Evolutionary conservation across 2,888 invertebrate genomes (phyloP).

Genomic region (Leistus spinibarbis): DNA sequence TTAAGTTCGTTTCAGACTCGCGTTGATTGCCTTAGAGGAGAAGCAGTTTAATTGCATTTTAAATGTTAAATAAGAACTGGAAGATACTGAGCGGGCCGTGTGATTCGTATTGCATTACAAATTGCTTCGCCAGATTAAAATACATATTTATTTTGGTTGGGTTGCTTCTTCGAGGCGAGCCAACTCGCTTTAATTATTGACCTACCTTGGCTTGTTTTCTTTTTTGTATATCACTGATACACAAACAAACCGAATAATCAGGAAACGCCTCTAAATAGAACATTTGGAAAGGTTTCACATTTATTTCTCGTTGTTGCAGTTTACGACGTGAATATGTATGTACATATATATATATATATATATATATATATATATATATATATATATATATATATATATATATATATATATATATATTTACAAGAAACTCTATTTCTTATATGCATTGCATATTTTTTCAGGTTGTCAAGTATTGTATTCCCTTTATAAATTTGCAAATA

Average conservation of each 20-base stretch:
- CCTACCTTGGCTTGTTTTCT: background rate
- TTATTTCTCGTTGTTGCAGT: no score
- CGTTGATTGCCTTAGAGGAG: constrained; percentile 21
- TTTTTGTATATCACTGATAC: background rate
- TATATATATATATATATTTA: no score
- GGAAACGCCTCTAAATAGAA: background rate
- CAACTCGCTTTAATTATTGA: background rate
- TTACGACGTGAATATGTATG: no score
- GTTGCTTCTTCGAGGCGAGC: background rate
- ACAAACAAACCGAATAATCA: no score
- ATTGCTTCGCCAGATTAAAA: background rate
- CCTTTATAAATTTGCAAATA: no score
- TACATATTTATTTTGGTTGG: background rate
- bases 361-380: no score
- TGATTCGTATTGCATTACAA: background rate
- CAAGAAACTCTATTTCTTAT: no score
- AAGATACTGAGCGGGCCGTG: background rate
- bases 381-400: no score
- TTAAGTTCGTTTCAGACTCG: constrained; percentile 20
- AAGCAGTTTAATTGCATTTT: constrained; percentile 25
- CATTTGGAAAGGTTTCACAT: background rate
- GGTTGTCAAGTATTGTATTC: no score
- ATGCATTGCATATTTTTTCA: no score
- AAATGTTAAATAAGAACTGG: constrained; percentile 31
- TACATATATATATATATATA: no score